Evolutionary conservation across 2,113 vertebrate species (phyloP), one percentile per base, ranked within the genome.

Genomic region (Gobio gobio): DNA sequence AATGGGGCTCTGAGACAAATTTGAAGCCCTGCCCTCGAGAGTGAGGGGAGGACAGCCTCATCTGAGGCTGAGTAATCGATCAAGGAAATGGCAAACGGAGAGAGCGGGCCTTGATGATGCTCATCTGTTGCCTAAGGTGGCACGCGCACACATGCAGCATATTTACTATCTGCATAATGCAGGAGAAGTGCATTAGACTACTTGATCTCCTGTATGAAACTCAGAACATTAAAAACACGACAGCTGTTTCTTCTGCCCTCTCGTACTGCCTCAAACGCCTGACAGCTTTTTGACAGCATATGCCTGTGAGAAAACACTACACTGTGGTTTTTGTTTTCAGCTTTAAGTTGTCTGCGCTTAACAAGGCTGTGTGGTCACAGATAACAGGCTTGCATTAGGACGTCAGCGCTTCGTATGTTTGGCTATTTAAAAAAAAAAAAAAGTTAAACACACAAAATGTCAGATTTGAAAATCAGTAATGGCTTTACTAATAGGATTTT

Each of bases 1-100:
- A 93, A 93, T 89, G 88, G 88, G 87, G 87, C 90, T 90, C 85
- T 24, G 68, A 91, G 91, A 93, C 89, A 92, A 89, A 91, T 92
- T 91, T 89, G 56, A 85, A 86, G 74, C 56, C 86, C 83, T 91
- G 83, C 86, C 78, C 83, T 91, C 82, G 80, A 87, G 92, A 91
- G 90, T 87, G 88, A 84, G 87, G 83, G 18, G 87, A 86, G 89
- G 75, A 84, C 79, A 90, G 83, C 85, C 87, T 51, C 14, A 56
- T 74, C 85, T 83, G 22, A 74, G 86, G 85, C 83, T 45, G 20
- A 80, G 85, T 84, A 79, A 86, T 89, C 80, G 43, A 86, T 82
- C 79, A 84, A 29, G 59, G 73, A 81, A 78, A 75, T 43, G 72
- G 83, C 40, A 47, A 26, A 64, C 70, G 61, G 58, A 45, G 78